A percentile compares a stretch with the other conserved stretches of the same genome.
Conservation (phyloP, 2,888 invertebrate species). For the Ephialtes manifestator region DNA sequence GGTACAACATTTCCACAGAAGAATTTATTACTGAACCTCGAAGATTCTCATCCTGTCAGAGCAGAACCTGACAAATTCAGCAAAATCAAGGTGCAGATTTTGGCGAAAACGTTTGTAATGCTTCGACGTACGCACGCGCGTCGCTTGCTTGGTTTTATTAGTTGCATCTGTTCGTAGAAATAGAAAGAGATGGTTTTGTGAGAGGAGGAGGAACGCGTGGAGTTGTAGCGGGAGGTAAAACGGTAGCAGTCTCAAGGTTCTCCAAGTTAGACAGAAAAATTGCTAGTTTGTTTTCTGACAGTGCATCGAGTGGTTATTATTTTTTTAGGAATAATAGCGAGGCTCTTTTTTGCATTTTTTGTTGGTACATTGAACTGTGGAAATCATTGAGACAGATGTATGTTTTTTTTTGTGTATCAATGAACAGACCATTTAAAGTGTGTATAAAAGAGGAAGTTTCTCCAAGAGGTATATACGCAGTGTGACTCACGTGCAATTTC, state of each 20-base stretch:
- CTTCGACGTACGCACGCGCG: neutral
- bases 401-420: neutral
- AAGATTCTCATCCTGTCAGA: conserved; percentile 31
- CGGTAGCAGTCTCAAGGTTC: conserved; percentile 44
- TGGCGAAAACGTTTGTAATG: neutral
- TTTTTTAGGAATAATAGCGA: neutral
- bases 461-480: neutral
- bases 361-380: conserved; percentile 1
- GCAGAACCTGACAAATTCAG: conserved; percentile 63
- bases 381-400: neutral
- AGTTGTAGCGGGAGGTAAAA: neutral
- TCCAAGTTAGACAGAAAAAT: conserved; percentile 8
- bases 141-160: neutral
- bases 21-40: conserved; percentile 39
- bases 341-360: neutral
- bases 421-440: conserved; percentile 8
- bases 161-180: conserved; percentile 22
- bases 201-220: neutral
- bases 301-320: conserved; percentile 18
- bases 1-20: conserved; percentile 27
- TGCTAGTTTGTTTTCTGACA: conserved; percentile 29
- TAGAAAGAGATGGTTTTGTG: neutral
- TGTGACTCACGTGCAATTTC: conserved; percentile 8
- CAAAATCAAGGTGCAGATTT: conserved; percentile 69
- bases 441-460: neutral